Evolutionary conservation across 2,888 invertebrate species (phyloP), one percentile per base, ranked within the genome.

Genomic region (Dasypogon diadema): DNA sequence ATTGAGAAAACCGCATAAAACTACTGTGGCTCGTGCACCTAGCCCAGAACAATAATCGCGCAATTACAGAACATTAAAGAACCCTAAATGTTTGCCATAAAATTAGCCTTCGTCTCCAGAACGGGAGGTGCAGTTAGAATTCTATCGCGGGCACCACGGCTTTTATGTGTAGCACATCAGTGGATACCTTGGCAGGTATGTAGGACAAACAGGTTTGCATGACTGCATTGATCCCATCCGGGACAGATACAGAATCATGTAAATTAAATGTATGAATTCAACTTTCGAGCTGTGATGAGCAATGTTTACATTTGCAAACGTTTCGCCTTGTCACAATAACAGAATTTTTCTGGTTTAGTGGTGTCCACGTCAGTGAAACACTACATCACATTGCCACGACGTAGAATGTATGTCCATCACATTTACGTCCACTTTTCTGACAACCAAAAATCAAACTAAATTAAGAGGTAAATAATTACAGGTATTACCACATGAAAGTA

Each of bases 401-500:
- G 34, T 14, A 37, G 34, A 18, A 16, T 18, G 16, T 12, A 21
- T 37, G 22, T 60, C 37, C 34, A 37, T 60, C 60, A 60, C 16
- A 60, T 37, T 60, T 30, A 60, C 18, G 58, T 58, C 58, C 16
- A n/a, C 16, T 16, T n/a, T 8, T 12, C 1, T 14, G 37, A 34
- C 34, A 37, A 58, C 58, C 58, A 16, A 30, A 58, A 58, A 58
- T 58, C 30, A 58, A 16, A 16, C 18, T 26, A n/a, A 60, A 60
- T 60, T 60, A 60, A 60, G 60, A 34, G 26, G 12, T 37, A 60
- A 60, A 37, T 60, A 60, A 60, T 60, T 60, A 60, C 60, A 37
- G 37, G 37, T 37, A 60, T 37, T 60, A 34, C 18, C 42, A 37
- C 37, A 18, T 37, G 16, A 18, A 34, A 34, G 60, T 60, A 42